Percentiles rank a stretch among this genome's conserved stretches.
phyloP scores from a whole-genome alignment of 2,888 invertebrate species.

The Tholera decimalis region DNA sequence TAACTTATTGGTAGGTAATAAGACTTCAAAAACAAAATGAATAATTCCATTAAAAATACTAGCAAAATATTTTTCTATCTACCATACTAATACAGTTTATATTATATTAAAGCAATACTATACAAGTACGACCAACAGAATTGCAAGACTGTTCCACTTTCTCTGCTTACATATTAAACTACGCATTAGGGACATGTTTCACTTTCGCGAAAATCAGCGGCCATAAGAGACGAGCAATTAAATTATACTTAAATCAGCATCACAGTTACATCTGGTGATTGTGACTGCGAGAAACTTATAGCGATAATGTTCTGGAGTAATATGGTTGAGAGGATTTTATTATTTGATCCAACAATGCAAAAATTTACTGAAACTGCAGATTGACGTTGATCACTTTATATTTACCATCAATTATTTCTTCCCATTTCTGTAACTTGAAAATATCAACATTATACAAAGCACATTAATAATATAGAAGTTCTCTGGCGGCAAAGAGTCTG shows the following conservation, averaged over 20 bases:
- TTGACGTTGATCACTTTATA: not conserved
- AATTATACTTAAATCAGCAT: constrained; percentile 26
- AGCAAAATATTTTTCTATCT: not conserved
- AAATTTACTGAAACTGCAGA: not conserved
- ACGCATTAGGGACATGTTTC: constrained; percentile 57
- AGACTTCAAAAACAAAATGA: not conserved
- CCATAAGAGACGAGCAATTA: constrained; percentile 33
- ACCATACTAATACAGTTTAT: not conserved
- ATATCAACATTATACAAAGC: not conserved
- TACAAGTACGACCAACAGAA: constrained; percentile 12
- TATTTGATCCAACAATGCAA: not conserved
- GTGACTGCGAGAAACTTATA: constrained; percentile 13
- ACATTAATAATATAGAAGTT: constrained; percentile 5
- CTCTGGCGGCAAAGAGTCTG: constrained; percentile 5
- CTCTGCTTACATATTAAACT: constrained; percentile 42
- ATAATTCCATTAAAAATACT: not conserved
- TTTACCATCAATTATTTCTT: constrained; percentile 2
- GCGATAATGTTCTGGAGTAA: not conserved
- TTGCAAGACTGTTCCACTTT: constrained; percentile 48
- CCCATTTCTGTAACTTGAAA: constrained; percentile 7
- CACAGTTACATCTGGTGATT: not conserved
- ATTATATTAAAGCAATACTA: constrained; percentile 14
- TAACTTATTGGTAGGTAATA: not conserved
- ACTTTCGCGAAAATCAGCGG: constrained; percentile 67
- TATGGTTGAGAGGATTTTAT: not conserved